Evolutionary conservation across 2,113 vertebrate genomes (phyloP).

Genomic region (Stegastes partitus): DNA sequence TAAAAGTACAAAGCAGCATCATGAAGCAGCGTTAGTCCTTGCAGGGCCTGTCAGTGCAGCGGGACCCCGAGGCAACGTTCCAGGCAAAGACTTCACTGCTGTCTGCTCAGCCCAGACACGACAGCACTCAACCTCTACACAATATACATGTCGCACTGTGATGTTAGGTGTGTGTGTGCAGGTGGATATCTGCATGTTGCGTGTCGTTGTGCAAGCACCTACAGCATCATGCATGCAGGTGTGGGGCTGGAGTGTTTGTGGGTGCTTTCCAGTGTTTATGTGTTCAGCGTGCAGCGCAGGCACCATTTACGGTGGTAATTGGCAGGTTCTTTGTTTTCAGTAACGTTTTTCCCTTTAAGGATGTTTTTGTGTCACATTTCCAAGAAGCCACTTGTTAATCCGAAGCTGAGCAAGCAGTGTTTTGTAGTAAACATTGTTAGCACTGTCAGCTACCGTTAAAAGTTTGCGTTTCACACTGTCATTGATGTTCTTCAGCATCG

Average conservation of each 20-base stretch:
- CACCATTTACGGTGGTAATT: slow-evolving; percentile 1
- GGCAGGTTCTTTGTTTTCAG: slow-evolving; percentile 28
- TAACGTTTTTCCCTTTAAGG: neutral
- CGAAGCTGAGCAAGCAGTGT: slow-evolving; percentile 16
- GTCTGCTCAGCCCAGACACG: no score
- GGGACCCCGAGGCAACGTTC: no score
- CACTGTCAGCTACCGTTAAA: neutral
- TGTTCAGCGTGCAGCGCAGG: neutral
- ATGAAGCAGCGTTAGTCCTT: slow-evolving; percentile 16
- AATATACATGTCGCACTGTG: neutral
- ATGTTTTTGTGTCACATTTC: neutral
- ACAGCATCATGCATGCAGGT: neutral
- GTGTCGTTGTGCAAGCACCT: neutral
- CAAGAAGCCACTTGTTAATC: slow-evolving; percentile 7
- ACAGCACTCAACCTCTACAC: neutral
- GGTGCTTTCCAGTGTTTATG: neutral
- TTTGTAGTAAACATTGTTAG: neutral
- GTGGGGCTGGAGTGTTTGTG: neutral
- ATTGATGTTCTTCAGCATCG: no score
- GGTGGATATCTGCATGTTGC: neutral
- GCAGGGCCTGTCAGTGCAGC: slow-evolving; percentile 37
- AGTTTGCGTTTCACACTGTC: neutral
- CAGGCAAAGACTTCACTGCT: slow-evolving; percentile 35
- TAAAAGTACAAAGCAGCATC: slow-evolving; percentile 21
- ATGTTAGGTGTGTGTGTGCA: neutral